Conservation (phyloP, 2,797 vertebrate species). For the Austrolebias charrua region DNA sequence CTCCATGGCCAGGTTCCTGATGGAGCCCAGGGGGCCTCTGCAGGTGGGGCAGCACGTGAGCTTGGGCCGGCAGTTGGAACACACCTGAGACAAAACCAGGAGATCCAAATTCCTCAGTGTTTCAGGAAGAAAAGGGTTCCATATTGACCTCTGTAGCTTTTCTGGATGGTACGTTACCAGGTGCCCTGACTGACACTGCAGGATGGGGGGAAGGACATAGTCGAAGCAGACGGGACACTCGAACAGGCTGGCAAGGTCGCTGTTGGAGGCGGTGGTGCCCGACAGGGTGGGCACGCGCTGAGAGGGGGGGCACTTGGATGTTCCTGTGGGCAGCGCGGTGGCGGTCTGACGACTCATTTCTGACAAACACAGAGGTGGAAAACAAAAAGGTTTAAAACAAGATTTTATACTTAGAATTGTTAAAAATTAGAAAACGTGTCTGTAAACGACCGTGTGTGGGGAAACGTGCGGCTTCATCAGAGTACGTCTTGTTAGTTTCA, state of each 20-base stretch:
- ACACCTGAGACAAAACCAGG: constrained; percentile 67
- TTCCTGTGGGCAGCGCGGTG: constrained; percentile 96
- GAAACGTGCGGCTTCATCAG: too few relatives aligned
- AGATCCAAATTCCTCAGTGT: neutral
- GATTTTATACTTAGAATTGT: too few relatives aligned
- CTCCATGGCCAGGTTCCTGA: constrained; percentile 99
- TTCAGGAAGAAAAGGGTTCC: too few relatives aligned
- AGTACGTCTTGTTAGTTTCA: too few relatives aligned
- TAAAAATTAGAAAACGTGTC: too few relatives aligned
- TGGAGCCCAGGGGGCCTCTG: constrained; percentile 94
- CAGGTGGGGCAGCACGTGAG: constrained; percentile 99
- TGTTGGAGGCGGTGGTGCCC: constrained; percentile 98
- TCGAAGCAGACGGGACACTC: constrained; percentile 99
- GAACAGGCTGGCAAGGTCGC: constrained; percentile 97
- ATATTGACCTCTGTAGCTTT: too few relatives aligned
- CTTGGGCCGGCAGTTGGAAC: constrained; percentile 98
- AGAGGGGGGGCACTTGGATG: constrained; percentile 96
- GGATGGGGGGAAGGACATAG: constrained; percentile 98
- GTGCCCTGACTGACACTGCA: constrained; percentile 98
- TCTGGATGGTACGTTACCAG: constrained; percentile 78
- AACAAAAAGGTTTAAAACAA: too few relatives aligned
- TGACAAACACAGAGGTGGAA: constrained; percentile 49
- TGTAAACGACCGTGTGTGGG: too few relatives aligned
- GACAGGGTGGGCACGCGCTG: constrained; percentile 96
- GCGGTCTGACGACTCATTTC: constrained; percentile 99